A percentile compares a stretch with the other conserved stretches of the same genome.
phyloP scores from a whole-genome alignment of 2,888 invertebrate genomes.

The Lypha dubia region DNA sequence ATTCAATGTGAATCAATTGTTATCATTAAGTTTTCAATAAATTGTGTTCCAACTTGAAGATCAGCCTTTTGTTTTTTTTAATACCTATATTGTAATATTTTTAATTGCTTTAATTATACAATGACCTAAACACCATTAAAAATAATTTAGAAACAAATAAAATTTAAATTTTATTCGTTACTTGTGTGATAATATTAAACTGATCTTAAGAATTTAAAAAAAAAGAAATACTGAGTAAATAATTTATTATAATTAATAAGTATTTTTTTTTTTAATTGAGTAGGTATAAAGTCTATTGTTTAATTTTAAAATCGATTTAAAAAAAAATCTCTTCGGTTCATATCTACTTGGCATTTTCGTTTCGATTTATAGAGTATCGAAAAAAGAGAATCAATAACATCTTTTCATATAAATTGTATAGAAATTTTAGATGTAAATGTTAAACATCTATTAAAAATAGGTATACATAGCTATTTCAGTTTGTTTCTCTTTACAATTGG shows the following conservation, averaged over 20 bases:
- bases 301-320: no score
- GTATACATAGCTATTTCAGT: no score
- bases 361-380: no score
- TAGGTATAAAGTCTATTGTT: no score
- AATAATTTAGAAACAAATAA: conserved; percentile 45
- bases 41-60: conserved; percentile 26
- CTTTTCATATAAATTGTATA: no score
- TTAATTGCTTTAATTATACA: conserved; percentile 6
- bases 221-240: neutral
- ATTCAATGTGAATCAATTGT: conserved; percentile 33
- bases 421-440: no score
- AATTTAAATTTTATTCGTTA: conserved; percentile 4
- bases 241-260: neutral
- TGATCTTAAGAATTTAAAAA: neutral
- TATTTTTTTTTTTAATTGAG: no score
- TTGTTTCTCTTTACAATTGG: no score
- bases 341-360: no score
- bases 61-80: conserved; percentile 30
- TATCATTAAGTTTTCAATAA: conserved; percentile 44
- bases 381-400: no score
- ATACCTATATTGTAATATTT: conserved; percentile 14
- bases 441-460: no score
- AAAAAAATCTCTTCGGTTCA: no score
- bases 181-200: conserved; percentile 12
- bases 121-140: conserved; percentile 54